Evolutionary conservation across 2,888 invertebrate species (phyloP), one percentile per base, ranked within the genome.

Genomic region (Nebria salina): DNA sequence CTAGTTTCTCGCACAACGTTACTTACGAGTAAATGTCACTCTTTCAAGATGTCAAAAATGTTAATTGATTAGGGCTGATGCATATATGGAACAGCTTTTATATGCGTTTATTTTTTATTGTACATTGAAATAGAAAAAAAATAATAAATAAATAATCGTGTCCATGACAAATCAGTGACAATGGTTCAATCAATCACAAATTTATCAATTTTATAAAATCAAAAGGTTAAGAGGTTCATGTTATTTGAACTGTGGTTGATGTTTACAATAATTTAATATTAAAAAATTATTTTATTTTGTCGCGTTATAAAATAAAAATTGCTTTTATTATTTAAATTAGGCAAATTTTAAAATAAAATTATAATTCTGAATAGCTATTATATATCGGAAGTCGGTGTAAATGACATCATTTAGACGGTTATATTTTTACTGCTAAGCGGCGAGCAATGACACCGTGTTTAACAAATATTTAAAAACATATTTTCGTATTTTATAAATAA

Each of bases 51-150:
- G 68, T 68, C 68, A 68, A 68, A 68, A 25, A 11, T 25, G 6
- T 13, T 68, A 68, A 68, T 68, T 68, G 68, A 68, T 68, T 68
- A 68, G 9, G 15, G 20, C 20, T 26, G 68, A 68, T 68, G 68
- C 68, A 68, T 68, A 25, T 68, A 25, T 68, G 68, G 9, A 25
- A 15, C 8, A 13, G 25, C 25, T 25, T 68, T 68, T 68, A 15
- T 15, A 9, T n/a, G 20, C n/a, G 20, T 66, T 66, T 66, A 7
- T 11, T 66, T 66, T 66, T 66, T 66, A 6, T 13, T 66, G 15
- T 66, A 66, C 66, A 20, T 20, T 20, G 20, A 20, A 66, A 6
- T n/a, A 68, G 15, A 73, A 73, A 34, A 25, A 65, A 34, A 34
- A 34, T 34, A 34, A 34, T 34, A 34, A 34, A 34, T 34, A 34